Evolutionary conservation across 2,797 vertebrate genomes (phyloP).

Genomic region (Tadarida brasiliensis): DNA sequence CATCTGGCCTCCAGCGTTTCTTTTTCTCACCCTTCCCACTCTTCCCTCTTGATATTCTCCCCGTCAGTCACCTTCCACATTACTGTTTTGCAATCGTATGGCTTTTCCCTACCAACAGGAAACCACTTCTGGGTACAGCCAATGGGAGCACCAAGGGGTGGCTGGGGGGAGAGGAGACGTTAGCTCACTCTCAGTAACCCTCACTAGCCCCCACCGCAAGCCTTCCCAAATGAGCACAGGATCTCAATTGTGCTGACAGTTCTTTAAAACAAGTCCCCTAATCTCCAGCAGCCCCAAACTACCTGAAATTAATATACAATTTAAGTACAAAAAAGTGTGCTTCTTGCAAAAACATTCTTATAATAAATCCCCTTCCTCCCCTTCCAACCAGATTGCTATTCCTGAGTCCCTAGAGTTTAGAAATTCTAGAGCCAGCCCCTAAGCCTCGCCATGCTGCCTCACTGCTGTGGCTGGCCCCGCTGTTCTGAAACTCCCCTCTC

Average conservation of each 20-base stretch:
- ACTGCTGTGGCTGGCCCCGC: not conserved
- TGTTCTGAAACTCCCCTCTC: not conserved
- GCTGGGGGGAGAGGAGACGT: not conserved
- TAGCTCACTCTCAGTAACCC: not conserved
- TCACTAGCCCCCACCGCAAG: not conserved
- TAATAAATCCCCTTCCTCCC: not conserved
- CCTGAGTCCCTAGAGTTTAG: not conserved
- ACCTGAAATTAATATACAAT: not conserved
- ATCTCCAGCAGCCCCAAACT: not conserved
- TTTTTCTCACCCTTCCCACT: not conserved
- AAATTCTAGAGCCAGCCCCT: not conserved
- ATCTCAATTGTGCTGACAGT: not conserved
- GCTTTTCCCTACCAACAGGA: not conserved
- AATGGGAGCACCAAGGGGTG: not conserved
- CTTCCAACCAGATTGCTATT: not conserved
- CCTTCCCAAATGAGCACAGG: not conserved
- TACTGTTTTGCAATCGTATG: not conserved
- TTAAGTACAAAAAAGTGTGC: not conserved
- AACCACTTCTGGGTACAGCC: not conserved
- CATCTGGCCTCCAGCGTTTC: not conserved
- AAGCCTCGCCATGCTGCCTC: not conserved
- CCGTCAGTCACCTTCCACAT: not conserved
- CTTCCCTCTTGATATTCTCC: not conserved
- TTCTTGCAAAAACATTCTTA: not conserved
- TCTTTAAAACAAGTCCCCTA: slow-evolving; percentile 12